phyloP scores from a whole-genome alignment of 1,140 invertebrate genomes.

The Conus betulinus region DNA sequence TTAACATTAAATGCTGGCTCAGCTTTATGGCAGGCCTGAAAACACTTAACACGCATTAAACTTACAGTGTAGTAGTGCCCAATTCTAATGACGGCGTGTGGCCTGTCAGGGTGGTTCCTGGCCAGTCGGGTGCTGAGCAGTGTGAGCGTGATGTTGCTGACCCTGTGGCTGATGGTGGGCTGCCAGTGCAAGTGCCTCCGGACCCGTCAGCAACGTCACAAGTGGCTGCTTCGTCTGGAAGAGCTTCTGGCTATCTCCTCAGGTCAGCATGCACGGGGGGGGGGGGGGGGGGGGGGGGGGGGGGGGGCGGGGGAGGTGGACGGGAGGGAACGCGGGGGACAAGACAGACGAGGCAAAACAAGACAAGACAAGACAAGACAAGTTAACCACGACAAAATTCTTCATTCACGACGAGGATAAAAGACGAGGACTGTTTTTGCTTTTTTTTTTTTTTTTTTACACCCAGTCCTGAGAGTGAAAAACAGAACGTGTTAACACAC shows the following conservation, averaged over 20 bases:
- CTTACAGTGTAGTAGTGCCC: neutral
- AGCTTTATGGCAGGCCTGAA: neutral
- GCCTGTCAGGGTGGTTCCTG: constrained; percentile 3
- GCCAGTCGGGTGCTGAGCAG: constrained; percentile 5
- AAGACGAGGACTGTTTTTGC: too few species aligned
- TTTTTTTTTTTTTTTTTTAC: too few species aligned
- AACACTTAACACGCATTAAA: neutral
- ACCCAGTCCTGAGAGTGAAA: too few species aligned
- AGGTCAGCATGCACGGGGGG: neutral
- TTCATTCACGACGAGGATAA: too few species aligned
- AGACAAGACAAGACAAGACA: too few species aligned
- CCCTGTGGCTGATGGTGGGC: constrained; percentile 20
- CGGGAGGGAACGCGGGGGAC: too few species aligned
- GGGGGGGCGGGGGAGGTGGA: too few species aligned
- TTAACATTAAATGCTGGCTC: too few species aligned
- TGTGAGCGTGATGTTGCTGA: constrained; percentile 15
- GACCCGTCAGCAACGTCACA: constrained; percentile 2
- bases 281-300: too few species aligned
- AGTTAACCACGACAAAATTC: too few species aligned
- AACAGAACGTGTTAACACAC: too few species aligned
- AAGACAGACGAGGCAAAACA: too few species aligned
- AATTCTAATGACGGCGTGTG: neutral
- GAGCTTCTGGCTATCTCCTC: neutral
- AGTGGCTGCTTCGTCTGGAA: constrained; percentile 8
- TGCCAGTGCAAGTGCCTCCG: constrained; percentile 26